Evolutionary conservation across 1,140 invertebrate species (phyloP), one percentile per base, ranked within the genome.

Genomic region (Eulimnadia texana): DNA sequence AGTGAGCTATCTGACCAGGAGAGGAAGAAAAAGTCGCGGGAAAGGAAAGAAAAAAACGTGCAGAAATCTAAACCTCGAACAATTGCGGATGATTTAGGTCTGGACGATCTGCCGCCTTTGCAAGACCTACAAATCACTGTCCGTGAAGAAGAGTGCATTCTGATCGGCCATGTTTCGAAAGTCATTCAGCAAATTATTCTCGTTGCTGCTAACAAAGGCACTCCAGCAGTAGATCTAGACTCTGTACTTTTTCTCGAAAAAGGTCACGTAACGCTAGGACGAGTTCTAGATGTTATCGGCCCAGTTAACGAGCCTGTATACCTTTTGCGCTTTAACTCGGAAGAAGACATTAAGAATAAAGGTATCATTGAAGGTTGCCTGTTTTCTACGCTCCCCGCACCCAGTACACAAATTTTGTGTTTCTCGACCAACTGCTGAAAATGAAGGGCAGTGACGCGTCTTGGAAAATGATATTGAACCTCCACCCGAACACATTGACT

Each of bases 231-330:
- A 50, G 83, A 94, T 76, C 71, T 93, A 57, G 90, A 93, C 58
- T 87, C 86, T 3, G 78, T 93, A 23, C 72, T 94, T 24, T 94
- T 94, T 70, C 64, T 88, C 49, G 82, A 88, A 9, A 77, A 80
- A 69, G 87, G 85, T 16, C 75, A 81, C 50, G 79, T 80, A 64
- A 77, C 84, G 2, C 71, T 91, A 0, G 89, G 89, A 2, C 78
- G 82, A 67, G 80, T 96, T 59, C 93, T 90, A 75, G 93, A 96
- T 78, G 89, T 94, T 3, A 84, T 95, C 73, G 92, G 92, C 3
- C 77, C 80, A 68, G 84, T 92, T 0, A 74, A 73, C 0, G 79
- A 86, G 66, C 89, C 90, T 0, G 77, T 84, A 66, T 93, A 93
- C 72, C 83, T 83, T 63, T 78, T 93, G 1, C 75, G 89, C 11